phyloP scores from a whole-genome alignment of 2,113 vertebrate species.

The Sterna hirundo region DNA sequence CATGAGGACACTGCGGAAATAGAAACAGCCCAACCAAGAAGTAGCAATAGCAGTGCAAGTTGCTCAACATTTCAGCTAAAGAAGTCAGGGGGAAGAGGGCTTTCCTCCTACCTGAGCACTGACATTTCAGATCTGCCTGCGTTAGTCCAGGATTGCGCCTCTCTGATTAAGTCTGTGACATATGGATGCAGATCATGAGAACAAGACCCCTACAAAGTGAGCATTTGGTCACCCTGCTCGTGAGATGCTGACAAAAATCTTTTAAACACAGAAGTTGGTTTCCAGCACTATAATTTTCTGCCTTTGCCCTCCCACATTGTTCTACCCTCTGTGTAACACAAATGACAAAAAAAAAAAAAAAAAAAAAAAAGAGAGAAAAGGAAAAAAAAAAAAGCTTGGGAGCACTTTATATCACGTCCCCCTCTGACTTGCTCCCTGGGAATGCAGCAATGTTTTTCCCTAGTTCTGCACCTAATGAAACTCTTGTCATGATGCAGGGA shows the following conservation, averaged over 20 bases:
- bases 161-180: conserved; percentile 19
- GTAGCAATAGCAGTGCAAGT: background rate
- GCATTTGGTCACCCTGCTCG: background rate
- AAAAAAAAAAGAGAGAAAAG: fast-evolving
- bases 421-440: background rate
- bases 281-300: background rate
- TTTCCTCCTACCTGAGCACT: background rate
- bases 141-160: background rate
- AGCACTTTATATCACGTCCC: background rate
- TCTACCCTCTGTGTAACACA: background rate
- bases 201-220: conserved; percentile 43
- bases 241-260: conserved; percentile 22
- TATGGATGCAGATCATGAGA: background rate
- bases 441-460: conserved; percentile 6
- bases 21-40: conserved; percentile 51
- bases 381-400: background rate
- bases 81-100: background rate
- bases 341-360: background rate
- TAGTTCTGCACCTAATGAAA: conserved; percentile 42
- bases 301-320: background rate
- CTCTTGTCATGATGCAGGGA: conserved; percentile 21
- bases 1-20: conserved; percentile 60
- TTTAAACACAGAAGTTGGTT: background rate
- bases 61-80: conserved; percentile 8
- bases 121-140: conserved; percentile 35